Evolutionary conservation across 2,888 invertebrate genomes (phyloP), one percentile per base, ranked within the genome.

Genomic region (Spodoptera littoralis): DNA sequence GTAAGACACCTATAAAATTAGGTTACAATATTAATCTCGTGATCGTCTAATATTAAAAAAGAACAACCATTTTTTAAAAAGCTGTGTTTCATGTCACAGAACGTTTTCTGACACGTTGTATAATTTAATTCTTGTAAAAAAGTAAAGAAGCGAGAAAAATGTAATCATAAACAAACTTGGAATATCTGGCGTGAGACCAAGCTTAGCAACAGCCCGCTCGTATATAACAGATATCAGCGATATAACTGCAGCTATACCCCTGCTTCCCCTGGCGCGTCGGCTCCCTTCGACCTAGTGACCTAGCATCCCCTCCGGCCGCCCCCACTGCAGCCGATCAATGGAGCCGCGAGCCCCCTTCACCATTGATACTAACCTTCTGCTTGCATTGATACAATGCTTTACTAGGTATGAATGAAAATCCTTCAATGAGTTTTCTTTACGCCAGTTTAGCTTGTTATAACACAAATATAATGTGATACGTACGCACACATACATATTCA

Each of bases 241-340:
- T 70, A 73, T 80, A 79, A 71, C 70, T 74, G 80, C 77, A 56
- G 58, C 59, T 62, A 75, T 51, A 70, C 42, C 61, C 44, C 56
- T 57, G 57, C 71, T 70, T 73, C 73, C 78, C 73, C 66, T 60
- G 64, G 60, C 76, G 73, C 70, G 64, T 65, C 73, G 63, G 55
- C 59, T 81, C 84, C 81, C 84, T 83, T 83, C 90, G 91, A 91
- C 92, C 92, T 78, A 90, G 88, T 92, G 90, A 91, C 91, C 91
- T 80, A 65, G 66, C 71, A 77, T 69, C 77, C 80, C 83, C 71
- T 72, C 76, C 65, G 81, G 79, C 70, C 71, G 70, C 75, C 70
- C 75, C 81, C 80, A 70, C 82, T 82, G 84, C 84, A 82, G 70
- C 70, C 88, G 91, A 92, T 93, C 93, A 93, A 92, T 93, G 92